phyloP scores from a whole-genome alignment of 2,797 vertebrate genomes.

The Corythornis leucogaster region DNA sequence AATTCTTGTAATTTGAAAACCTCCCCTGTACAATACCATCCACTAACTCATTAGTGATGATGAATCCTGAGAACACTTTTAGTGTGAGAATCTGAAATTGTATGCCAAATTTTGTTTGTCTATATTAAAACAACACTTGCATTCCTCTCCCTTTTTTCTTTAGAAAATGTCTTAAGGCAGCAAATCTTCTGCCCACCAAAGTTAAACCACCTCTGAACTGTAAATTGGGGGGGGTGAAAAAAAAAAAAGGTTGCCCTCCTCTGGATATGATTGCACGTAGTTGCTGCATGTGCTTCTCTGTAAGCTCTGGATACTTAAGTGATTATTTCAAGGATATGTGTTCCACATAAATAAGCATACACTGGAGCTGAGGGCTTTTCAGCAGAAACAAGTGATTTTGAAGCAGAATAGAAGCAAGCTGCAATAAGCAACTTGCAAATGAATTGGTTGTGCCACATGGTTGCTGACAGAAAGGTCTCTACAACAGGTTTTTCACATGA shows the following conservation, averaged over 20 bases:
- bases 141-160: not conserved
- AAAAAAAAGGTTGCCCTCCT: not conserved
- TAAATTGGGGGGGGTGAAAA: not conserved
- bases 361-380: not conserved
- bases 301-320: not conserved
- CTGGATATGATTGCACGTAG: not conserved
- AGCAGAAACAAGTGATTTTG: not conserved
- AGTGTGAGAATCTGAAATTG: not conserved
- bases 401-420: not conserved
- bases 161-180: not conserved
- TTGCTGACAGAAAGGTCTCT: not conserved
- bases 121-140: not conserved
- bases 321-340: not conserved
- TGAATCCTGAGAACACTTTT: not conserved
- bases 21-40: not conserved
- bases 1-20: not conserved
- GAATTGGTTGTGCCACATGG: not conserved
- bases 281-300: not conserved
- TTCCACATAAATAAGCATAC: not conserved
- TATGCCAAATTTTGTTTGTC: not conserved
- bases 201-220: not conserved
- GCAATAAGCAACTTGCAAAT: not conserved
- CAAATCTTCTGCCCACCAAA: not conserved
- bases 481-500: not conserved
- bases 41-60: not conserved